Conservation (phyloP, 92 coral and sea anemone genomes). For the Actinostola sp. region DNA sequence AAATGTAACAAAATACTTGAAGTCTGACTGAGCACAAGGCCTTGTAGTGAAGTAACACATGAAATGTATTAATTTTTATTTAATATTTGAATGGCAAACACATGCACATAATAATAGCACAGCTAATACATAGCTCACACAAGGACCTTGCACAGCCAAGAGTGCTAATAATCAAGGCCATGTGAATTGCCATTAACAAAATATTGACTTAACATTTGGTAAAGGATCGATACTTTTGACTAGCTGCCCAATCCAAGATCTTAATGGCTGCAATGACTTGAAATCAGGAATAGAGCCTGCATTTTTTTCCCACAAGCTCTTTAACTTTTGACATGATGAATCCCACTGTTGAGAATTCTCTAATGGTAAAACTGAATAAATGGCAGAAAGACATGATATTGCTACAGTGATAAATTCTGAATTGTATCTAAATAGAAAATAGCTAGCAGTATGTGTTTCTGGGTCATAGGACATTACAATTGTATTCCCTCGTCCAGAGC, state of each 20-base stretch:
- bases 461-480: conserved; percentile 29
- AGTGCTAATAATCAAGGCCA: too few relatives aligned
- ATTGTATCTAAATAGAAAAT: conserved; percentile 1
- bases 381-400: not conserved
- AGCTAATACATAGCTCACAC: too few relatives aligned
- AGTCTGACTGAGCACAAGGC: too few relatives aligned
- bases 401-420: not conserved
- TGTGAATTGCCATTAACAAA: not conserved
- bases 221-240: not conserved
- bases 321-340: conserved; percentile 15
- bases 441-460: conserved; percentile 4
- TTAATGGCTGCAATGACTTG: not conserved
- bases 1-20: too few relatives aligned
- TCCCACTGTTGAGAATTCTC: conserved; percentile 1
- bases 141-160: too few relatives aligned
- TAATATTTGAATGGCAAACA: too few relatives aligned
- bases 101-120: too few relatives aligned
- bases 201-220: not conserved
- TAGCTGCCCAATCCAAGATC: conserved; percentile 14
- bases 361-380: not conserved
- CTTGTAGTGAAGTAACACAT: too few relatives aligned
- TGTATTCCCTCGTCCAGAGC: conserved; percentile 12
- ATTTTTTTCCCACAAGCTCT: conserved; percentile 10
- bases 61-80: too few relatives aligned
- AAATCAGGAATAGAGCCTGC: conserved; percentile 1